Conservation (phyloP, 2,888 invertebrate genomes). For the Fragum sueziense region DNA sequence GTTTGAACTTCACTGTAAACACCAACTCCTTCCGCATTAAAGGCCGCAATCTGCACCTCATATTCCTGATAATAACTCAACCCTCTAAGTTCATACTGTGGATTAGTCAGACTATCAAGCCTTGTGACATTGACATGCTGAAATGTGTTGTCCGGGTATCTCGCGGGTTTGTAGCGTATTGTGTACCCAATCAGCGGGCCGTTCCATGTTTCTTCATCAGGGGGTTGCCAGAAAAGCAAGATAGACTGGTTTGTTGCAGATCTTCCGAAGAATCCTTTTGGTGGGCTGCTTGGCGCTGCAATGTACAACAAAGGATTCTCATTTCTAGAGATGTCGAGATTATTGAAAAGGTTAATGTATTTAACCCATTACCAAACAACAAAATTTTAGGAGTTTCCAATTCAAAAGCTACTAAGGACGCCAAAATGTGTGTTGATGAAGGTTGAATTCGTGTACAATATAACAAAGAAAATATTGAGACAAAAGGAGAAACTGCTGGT, state of each 20-base stretch:
- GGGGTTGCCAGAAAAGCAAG: slow-evolving; percentile 97
- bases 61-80: slow-evolving; percentile 99
- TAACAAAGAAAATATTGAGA: too few species aligned
- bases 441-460: too few species aligned
- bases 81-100: slow-evolving; percentile 93
- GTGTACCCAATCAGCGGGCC: slow-evolving; percentile 95
- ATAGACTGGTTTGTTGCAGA: slow-evolving; percentile 97
- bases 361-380: too few species aligned
- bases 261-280: slow-evolving; percentile 96
- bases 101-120: slow-evolving; percentile 47
- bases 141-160: slow-evolving; percentile 87
- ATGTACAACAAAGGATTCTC: slow-evolving; percentile 30
- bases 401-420: too few species aligned
- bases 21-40: slow-evolving; percentile 97
- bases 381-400: too few species aligned
- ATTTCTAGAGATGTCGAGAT: too few species aligned
- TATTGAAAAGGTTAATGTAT: too few species aligned
- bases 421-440: too few species aligned
- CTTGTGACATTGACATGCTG: slow-evolving; percentile 88
- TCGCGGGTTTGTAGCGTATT: slow-evolving; percentile 94
- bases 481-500: too few species aligned
- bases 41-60: slow-evolving; percentile 96
- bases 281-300: slow-evolving; percentile 97
- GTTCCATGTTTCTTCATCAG: slow-evolving; percentile 96
- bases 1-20: slow-evolving; percentile 95